Evolutionary conservation across 53 echinoderm and acorn worm genomes (phyloP), one percentile per base, ranked within the genome.

Genomic region (Holothuria scabra): DNA sequence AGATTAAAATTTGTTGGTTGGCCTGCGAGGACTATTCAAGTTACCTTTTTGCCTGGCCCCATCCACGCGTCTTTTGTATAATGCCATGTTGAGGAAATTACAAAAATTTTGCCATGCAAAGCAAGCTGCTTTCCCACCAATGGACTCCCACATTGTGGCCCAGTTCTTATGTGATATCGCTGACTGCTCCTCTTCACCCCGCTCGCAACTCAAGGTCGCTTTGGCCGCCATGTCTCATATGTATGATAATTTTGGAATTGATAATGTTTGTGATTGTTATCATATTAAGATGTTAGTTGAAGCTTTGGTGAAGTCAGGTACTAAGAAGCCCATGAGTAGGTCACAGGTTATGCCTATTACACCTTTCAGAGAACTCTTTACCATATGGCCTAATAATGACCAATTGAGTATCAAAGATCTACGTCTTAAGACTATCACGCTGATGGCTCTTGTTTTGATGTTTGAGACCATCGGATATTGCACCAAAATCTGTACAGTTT

Each of bases 381-480:
- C 58, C 20, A 20, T 12, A 14, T 57, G 58, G 58, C 58, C 58
- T 12, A 12, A 57, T 57, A 57, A 57, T 57, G 58, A 14, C 20
- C 12, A 57, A 14, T 20, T 57, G 12, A 57, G 58, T 57, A 57
- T 57, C 58, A 20, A 12, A 12, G 58, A 57, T 12, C 12, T 57
- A 20, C 58, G 58, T 14, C 58, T 57, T 12, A 20, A 57, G 20
- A 57, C 58, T 57, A 57, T 57, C 12, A 57, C 58, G 58, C 58
- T 14, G 58, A 57, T 57, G 58, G 58, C 20, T 57, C 58, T 57
- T 57, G 12, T 57, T 57, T 20, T 57, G 58, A 57, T 57, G 12
- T 57, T 57, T 12, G 12, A 20, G 12, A 14, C 58, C 58, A n/a
- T 82, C 82, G 5, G 82, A 82, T 64, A 82, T 65, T 35, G 82